Evolutionary conservation across 2,888 invertebrate genomes (phyloP), one percentile per base, ranked within the genome.

Genomic region (Ernsta delagoae): DNA sequence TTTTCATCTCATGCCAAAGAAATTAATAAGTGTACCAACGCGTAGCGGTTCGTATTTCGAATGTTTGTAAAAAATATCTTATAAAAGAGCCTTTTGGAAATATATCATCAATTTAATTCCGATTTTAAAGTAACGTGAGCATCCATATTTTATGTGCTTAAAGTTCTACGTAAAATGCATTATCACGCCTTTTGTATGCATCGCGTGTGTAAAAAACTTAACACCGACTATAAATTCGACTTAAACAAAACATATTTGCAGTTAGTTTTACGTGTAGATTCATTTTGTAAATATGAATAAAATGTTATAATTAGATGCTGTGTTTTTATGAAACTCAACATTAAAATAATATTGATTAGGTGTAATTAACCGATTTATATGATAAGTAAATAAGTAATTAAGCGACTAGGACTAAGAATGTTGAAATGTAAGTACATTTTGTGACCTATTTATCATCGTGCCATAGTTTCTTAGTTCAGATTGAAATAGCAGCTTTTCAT

Each of bases 81-180:
- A 4, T 6, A n/a, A 5, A 31, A 53, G 24, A 31, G 31, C 34
- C n/a, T 34, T 54, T 31, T 56, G 34, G 11, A 24, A 59, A 59
- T 41, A 41, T 41, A 41, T 53, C 53, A 59, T 24, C 34, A 59
- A 59, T 59, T 34, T 56, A 59, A 59, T 59, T 59, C 39, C 39
- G 12, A 39, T 59, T 59, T 59, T 3, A 39, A 59, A 36, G 39
- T 39, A 41, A 39, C 59, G 59, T 59, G 39, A 39, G 50, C 59
- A 31, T 50, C 39, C 41, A 31, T 65, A 59, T 50, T 65, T 65
- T 50, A 59, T 43, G 48, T 48, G 59, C 41, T 53, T 66, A 66
- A 43, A 39, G 34, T 43, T 59, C 41, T 59, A 41, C n/a, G 41
- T 9, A 9, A 59, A 59, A 65, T 65, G 8, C 50, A 24, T 41